These are phyloP conservation scores for Pachyrhynchus sulphureomaculatus DNA, from an alignment of 1,140 invertebrate genomes.

Conservation along the genomic window DNA sequence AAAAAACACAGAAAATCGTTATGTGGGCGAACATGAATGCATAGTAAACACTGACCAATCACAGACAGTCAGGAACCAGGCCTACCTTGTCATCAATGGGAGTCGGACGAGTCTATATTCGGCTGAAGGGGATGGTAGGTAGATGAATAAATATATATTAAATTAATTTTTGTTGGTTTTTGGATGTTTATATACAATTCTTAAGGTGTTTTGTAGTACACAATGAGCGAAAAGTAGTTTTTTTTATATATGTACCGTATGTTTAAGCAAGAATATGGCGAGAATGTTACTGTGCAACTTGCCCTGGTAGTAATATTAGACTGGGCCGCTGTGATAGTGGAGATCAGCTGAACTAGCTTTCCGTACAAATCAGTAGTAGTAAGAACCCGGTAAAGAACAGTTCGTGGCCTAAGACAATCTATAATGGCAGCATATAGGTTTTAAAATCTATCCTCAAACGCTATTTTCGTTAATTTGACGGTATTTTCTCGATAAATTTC, in stretches of 20 bases:
- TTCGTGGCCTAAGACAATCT: slow-evolving; percentile 31
- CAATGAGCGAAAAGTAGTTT: no score
- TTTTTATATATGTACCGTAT: no score
- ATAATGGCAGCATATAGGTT: slow-evolving; percentile 25
- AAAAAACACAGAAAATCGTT: slow-evolving; percentile 35
- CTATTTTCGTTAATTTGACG: background rate
- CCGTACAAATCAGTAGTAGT: slow-evolving; percentile 39
- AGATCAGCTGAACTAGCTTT: slow-evolving; percentile 42
- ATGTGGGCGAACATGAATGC: slow-evolving; percentile 44
- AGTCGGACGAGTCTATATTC: slow-evolving; percentile 46
- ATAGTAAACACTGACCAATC: slow-evolving; percentile 48
- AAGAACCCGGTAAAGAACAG: slow-evolving; percentile 31
- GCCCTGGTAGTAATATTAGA: slow-evolving; percentile 46
- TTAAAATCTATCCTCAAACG: slow-evolving; percentile 4
- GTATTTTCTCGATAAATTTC: background rate
- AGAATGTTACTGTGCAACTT: slow-evolving; percentile 29
- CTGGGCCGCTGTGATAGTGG: slow-evolving; percentile 34
- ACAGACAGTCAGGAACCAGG: slow-evolving; percentile 45
- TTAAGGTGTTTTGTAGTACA: no score
- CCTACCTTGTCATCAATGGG: slow-evolving; percentile 54
- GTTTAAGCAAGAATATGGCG: no score
- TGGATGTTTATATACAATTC: background rate
- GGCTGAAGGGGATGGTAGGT: slow-evolving; percentile 8
- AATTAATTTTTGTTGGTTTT: background rate
- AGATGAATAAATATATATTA: background rate